Base-by-base conservation (phyloP, 2,888 invertebrate species). In the Euproctis similis region DNA sequence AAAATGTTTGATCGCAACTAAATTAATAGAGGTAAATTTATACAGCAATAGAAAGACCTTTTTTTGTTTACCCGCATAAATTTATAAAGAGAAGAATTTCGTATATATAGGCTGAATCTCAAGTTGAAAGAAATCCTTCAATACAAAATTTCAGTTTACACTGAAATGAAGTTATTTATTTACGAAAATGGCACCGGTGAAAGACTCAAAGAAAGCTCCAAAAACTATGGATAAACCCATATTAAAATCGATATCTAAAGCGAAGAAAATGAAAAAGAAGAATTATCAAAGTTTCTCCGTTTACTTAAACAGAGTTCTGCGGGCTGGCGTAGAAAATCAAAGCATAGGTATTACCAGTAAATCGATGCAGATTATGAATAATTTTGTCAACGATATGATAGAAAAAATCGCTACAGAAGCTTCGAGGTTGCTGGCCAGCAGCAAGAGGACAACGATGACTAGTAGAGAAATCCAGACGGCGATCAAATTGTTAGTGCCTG, bases 301-400 rank as follows among this genome's bases (percentile, higher is more conserved):
- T 11, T 89, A 88, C 53, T 74, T 91, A 8, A 90, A 87, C 72
- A 90, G 89, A 43, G 63, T 91, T 3, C 51, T 91, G 34, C 4
- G 6, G 14, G 85, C 86, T 47, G 85, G 86, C 44, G 85, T 90
- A 0, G 42, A 52, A 0, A 87, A 88, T 42, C 86, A 88, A 0
- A 88, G 89, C 1, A 78, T 89, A 20, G 89, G 90, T 0, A 88
- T 92, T 28, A 89, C 91, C 1, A 86, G 85, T 12, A 90, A 90
- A 47, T 89, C 90, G 0, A 92, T 91, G 89, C 65, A 85, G 46
- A 90, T 92, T 42, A 90, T 92, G 90, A 90, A 92, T 65, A 88
- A 88, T 49, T 92, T 92, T 39, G 89, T 93, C 1, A 90, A 89
- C 45, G 92, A 93, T 46, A 88, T 91, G 52, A 82, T 93, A 52